These are phyloP conservation scores for Coenonympha arcania DNA, from an alignment of 2,888 invertebrate species.

Conservation along the genomic window DNA sequence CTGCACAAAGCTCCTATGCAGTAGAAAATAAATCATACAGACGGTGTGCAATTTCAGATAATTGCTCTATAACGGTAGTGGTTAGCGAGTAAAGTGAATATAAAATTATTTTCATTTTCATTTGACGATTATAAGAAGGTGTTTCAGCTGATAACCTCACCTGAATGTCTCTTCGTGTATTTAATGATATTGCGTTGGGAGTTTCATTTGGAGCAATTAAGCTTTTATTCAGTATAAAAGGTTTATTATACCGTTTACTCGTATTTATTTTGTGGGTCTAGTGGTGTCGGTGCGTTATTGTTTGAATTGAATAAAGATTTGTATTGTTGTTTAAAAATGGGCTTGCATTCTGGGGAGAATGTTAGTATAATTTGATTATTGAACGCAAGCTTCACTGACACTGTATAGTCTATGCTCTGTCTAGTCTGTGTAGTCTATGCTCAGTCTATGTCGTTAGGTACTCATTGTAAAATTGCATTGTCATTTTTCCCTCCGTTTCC, in stretches of 20 bases:
- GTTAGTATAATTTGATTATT: too few species aligned
- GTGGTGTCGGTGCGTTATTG: background rate
- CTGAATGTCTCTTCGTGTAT: slow-evolving; percentile 13
- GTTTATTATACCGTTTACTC: slow-evolving; percentile 9
- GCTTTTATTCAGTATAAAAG: slow-evolving; percentile 12
- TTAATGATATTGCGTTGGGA: slow-evolving; percentile 14
- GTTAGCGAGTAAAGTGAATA: slow-evolving; percentile 4
- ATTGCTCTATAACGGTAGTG: background rate
- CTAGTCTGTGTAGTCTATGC: too few species aligned
- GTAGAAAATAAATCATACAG: background rate
- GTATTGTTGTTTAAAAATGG: too few species aligned
- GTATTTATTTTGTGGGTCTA: slow-evolving; percentile 5
- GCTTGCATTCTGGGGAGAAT: too few species aligned
- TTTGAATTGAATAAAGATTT: too few species aligned
- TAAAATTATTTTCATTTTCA: slow-evolving; percentile 12
- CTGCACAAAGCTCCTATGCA: background rate
- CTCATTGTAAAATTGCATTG: too few species aligned
- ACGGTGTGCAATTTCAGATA: background rate
- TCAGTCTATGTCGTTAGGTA: too few species aligned
- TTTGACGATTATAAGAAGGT: slow-evolving; percentile 12
- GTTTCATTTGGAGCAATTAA: slow-evolving; percentile 8
- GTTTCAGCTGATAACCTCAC: background rate
- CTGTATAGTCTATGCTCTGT: too few species aligned
- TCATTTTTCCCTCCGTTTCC: too few species aligned
- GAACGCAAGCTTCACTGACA: too few species aligned